A percentile compares a stretch with the other conserved stretches of the same genome.
phyloP scores from a whole-genome alignment of 2,888 invertebrate species.

The Timema podura region DNA sequence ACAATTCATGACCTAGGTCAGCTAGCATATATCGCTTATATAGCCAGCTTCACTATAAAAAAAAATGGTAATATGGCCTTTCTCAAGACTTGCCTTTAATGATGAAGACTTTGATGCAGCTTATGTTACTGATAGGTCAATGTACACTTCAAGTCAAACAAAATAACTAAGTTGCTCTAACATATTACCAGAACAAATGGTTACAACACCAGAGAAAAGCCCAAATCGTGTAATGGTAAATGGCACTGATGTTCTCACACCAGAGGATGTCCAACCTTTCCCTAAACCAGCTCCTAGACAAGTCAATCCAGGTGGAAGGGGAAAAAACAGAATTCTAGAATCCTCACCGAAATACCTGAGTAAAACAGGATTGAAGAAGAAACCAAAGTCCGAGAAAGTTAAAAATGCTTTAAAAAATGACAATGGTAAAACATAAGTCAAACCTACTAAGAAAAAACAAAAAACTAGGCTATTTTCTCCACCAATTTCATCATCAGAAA shows the following conservation, averaged over 20 bases:
- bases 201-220: no score
- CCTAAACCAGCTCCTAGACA: neutral
- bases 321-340: slow-evolving; percentile 3
- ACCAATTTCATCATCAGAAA: neutral
- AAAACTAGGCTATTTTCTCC: neutral
- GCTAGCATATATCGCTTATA: neutral
- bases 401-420: neutral
- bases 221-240: no score
- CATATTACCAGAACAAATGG: no score
- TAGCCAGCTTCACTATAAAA: neutral
- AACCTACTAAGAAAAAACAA: neutral
- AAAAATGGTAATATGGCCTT: slow-evolving; percentile 7
- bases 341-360: neutral
- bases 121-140: no score
- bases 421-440: neutral
- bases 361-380: neutral
- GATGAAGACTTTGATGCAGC: slow-evolving; percentile 13
- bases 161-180: no score
- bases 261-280: neutral
- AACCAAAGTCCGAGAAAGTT: neutral
- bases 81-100: neutral
- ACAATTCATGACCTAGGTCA: slow-evolving; percentile 6
- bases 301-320: neutral
- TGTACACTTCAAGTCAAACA: no score
- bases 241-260: neutral